Evolutionary conservation across 2,888 invertebrate genomes (phyloP).

Genomic region (Notodonta dromedarius): DNA sequence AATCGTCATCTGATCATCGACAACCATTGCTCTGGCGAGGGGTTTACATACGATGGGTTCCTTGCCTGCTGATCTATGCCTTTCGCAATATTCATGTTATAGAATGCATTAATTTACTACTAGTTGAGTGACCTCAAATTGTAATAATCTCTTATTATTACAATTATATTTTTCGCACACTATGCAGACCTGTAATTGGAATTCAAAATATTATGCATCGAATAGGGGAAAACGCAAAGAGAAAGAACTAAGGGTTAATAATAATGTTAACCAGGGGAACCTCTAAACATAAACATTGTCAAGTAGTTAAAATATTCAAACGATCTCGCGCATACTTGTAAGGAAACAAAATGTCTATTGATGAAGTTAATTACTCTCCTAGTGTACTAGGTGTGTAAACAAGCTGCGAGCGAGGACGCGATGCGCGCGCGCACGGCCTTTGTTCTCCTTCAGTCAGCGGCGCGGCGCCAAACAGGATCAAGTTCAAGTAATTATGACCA

Average conservation of each 20-base stretch:
- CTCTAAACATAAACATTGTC: neutral
- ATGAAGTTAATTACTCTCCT: constrained; percentile 13
- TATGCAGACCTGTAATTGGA: too few species aligned
- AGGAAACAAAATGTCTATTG: constrained; percentile 10
- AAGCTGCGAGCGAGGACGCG: constrained; percentile 2
- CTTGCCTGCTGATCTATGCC: too few species aligned
- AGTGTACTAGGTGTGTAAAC: neutral
- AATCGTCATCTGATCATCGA: neutral
- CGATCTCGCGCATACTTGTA: constrained; percentile 2
- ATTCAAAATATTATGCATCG: too few species aligned
- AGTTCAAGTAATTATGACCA: constrained; percentile 32
- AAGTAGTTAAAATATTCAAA: constrained; percentile 4
- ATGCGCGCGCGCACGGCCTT: constrained; percentile 3
- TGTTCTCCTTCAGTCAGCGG: constrained; percentile 12
- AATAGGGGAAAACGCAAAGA: too few species aligned
- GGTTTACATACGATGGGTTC: neutral
- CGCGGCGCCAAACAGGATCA: constrained; percentile 20
- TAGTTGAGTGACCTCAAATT: too few species aligned
- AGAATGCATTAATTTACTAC: too few species aligned
- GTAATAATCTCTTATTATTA: too few species aligned
- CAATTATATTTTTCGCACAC: too few species aligned
- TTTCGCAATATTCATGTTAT: too few species aligned
- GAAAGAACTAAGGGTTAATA: too few species aligned
- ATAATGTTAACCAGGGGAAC: too few species aligned
- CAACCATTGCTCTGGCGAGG: neutral